These are phyloP conservation scores for Pentalonia nigronervosa DNA, from an alignment of 1,140 invertebrate genomes.

Conservation along the genomic window DNA sequence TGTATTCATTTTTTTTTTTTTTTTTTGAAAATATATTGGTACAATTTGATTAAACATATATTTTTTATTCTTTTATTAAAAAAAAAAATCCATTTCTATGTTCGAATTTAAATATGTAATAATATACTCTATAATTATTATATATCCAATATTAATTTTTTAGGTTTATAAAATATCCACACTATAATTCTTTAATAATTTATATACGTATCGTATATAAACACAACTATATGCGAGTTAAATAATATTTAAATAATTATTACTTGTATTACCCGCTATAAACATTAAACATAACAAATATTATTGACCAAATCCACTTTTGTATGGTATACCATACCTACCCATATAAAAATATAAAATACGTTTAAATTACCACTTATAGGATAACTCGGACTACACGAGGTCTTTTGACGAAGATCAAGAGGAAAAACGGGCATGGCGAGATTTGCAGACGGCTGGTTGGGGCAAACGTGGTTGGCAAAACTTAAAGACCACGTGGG, in stretches of 20 bases:
- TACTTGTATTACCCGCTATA: background rate
- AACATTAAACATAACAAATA: background rate
- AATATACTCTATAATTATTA: background rate
- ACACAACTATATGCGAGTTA: background rate
- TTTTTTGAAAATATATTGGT: background rate
- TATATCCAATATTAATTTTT: background rate
- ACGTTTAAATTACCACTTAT: background rate
- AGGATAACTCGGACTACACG: conserved; percentile 43
- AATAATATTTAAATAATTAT: background rate
- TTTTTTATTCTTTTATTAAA: background rate
- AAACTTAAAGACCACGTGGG: conserved; percentile 61
- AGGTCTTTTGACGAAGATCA: conserved; percentile 54
- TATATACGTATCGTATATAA: background rate
- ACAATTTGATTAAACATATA: background rate
- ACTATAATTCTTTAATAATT: background rate
- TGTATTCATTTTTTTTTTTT: background rate
- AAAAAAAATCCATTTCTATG: background rate
- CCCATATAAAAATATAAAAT: background rate
- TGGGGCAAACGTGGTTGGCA: conserved; percentile 63
- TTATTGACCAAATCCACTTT: background rate
- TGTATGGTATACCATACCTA: no score
- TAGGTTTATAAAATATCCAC: background rate
- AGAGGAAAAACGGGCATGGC: conserved; percentile 60
- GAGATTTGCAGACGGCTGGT: conserved; percentile 59
- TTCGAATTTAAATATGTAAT: background rate